These are phyloP conservation scores for Eupithecia inturbata DNA, from an alignment of 2,888 invertebrate genomes.

Conservation along the genomic window DNA sequence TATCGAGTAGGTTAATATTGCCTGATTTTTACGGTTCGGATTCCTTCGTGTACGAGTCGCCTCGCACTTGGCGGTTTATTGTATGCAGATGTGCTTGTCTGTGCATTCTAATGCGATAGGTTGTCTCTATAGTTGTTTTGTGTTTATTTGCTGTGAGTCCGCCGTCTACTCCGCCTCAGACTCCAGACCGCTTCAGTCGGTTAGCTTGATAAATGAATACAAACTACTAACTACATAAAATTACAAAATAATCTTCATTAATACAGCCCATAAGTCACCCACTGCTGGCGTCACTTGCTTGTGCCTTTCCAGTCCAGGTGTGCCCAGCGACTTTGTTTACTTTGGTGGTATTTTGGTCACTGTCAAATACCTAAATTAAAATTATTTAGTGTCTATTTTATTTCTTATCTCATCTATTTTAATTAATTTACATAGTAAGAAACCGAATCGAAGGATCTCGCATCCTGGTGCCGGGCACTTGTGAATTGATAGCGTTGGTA, in stretches of 20 bases:
- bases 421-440: too few relatives aligned
- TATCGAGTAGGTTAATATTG: too few relatives aligned
- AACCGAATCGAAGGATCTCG: slow-evolving; percentile 2
- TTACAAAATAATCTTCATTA: not conserved
- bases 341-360: not conserved
- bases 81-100: slow-evolving; percentile 39
- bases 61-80: too few relatives aligned
- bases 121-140: slow-evolving; percentile 50
- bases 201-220: not conserved
- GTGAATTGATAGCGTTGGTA: slow-evolving; percentile 62
- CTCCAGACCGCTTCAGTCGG: not conserved
- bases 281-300: not conserved
- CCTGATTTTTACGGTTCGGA: too few relatives aligned
- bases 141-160: slow-evolving; percentile 56
- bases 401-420: too few relatives aligned
- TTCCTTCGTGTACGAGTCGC: too few relatives aligned
- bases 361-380: not conserved
- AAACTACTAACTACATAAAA: not conserved
- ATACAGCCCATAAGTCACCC: not conserved
- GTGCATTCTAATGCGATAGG: slow-evolving; percentile 50
- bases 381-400: too few relatives aligned
- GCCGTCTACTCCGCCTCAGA: slow-evolving; percentile 42
- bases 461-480: slow-evolving; percentile 52
- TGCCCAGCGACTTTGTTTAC: not conserved
- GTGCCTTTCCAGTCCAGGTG: not conserved